A percentile compares a stretch with the other conserved stretches of the same genome.
phyloP scores from a whole-genome alignment of 2,113 vertebrate genomes.

The Saguinus imperator region DNA sequence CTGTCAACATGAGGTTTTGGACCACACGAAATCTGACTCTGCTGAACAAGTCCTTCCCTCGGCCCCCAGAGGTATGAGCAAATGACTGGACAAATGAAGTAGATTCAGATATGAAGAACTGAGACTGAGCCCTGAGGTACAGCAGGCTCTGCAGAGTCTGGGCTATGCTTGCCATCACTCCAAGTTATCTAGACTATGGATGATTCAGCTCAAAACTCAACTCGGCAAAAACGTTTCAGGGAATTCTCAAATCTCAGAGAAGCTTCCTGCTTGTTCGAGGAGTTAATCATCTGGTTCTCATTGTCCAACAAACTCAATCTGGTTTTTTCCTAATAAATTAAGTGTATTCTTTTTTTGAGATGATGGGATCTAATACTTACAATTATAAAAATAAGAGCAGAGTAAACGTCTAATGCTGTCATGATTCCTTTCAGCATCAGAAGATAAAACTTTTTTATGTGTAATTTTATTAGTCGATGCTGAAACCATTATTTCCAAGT shows the following conservation, averaged over 20 bases:
- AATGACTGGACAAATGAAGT: background rate
- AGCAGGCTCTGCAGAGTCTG: background rate
- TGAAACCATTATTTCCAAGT: constrained; percentile 47
- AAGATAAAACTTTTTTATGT: background rate
- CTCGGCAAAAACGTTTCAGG: background rate
- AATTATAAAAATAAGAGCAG: background rate
- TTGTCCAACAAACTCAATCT: background rate
- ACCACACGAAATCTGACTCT: background rate
- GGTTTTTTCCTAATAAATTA: background rate
- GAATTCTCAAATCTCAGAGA: background rate
- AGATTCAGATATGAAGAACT: background rate
- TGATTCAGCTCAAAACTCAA: background rate
- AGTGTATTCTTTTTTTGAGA: constrained; percentile 29
- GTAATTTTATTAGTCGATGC: background rate
- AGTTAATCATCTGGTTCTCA: background rate
- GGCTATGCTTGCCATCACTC: accelerated
- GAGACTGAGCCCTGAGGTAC: background rate
- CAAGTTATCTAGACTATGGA: background rate
- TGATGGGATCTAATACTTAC: background rate
- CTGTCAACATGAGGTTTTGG: background rate
- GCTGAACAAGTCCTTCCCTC: background rate
- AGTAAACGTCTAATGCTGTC: background rate
- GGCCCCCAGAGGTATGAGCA: background rate
- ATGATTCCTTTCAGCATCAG: background rate
- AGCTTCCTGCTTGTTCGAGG: background rate